These are phyloP conservation scores for Notolepis coatsorum DNA, from an alignment of 2,797 vertebrate genomes.

Conservation along the genomic window DNA sequence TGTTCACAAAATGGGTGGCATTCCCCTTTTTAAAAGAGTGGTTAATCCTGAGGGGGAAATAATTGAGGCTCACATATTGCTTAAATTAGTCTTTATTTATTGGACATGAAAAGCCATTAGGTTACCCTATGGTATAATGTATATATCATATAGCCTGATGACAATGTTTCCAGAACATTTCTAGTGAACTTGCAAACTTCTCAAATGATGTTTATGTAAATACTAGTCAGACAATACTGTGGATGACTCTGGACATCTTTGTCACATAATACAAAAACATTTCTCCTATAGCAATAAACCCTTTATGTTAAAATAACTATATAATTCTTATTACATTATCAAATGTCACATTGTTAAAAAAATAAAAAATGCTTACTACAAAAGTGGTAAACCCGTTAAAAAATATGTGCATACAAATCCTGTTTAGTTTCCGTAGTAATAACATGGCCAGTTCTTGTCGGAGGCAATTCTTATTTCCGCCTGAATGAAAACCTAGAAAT, in stretches of 20 bases:
- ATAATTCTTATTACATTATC: slow-evolving; percentile 49
- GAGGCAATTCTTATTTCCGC: slow-evolving; percentile 65
- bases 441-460: slow-evolving; percentile 15
- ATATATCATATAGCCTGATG: no score
- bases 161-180: no score
- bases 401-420: slow-evolving; percentile 51
- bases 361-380: slow-evolving; percentile 40
- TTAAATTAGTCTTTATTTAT: no score
- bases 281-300: not conserved
- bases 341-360: slow-evolving; percentile 18
- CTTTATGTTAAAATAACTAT: slow-evolving; percentile 36
- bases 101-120: no score
- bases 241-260: slow-evolving; percentile 25
- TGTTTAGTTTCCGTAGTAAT: slow-evolving; percentile 32
- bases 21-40: no score
- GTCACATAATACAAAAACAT: slow-evolving; percentile 11
- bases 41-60: no score
- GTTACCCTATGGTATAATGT: no score
- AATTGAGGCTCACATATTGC: no score
- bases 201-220: slow-evolving; percentile 7
- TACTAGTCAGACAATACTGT: slow-evolving; percentile 60
- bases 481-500: slow-evolving; percentile 82
- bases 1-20: no score
- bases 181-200: no score
- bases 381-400: slow-evolving; percentile 44